Percentiles rank a stretch among this genome's conserved stretches.
Evolutionary conservation across 2,797 vertebrate genomes (phyloP).

Genomic region (Pelochelys cantorii): DNA sequence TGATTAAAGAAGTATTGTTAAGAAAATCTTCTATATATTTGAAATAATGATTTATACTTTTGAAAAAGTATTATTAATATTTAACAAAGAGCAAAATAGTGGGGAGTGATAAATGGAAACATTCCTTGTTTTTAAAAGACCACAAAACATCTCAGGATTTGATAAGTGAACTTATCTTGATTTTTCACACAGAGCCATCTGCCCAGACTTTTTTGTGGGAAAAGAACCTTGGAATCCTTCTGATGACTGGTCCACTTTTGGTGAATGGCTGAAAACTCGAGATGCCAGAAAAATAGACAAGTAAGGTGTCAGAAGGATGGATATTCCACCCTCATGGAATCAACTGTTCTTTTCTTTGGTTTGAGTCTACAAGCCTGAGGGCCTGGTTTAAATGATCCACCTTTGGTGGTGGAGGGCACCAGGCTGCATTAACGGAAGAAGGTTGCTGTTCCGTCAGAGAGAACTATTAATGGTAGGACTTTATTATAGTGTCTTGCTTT

Average conservation of each 20-base stretch:
- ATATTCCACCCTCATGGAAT: background rate
- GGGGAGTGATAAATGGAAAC: background rate
- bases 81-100: background rate
- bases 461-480: background rate
- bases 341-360: rapidly evolving
- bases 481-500: background rate
- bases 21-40: background rate
- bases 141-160: background rate
- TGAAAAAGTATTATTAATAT: background rate
- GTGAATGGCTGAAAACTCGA: slow-evolving; percentile 83
- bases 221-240: slow-evolving; percentile 84
- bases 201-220: slow-evolving; percentile 86
- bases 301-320: slow-evolving; percentile 60
- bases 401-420: background rate
- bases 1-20: background rate
- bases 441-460: background rate
- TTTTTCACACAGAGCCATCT: slow-evolving; percentile 77
- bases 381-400: background rate
- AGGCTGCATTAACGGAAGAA: background rate
- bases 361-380: background rate
- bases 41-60: background rate
- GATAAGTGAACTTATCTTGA: background rate
- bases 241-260: slow-evolving; percentile 81
- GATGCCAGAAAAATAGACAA: slow-evolving; percentile 83
- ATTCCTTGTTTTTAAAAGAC: background rate